phyloP scores from a whole-genome alignment of 2,113 vertebrate genomes.

The Oceanites oceanicus region DNA sequence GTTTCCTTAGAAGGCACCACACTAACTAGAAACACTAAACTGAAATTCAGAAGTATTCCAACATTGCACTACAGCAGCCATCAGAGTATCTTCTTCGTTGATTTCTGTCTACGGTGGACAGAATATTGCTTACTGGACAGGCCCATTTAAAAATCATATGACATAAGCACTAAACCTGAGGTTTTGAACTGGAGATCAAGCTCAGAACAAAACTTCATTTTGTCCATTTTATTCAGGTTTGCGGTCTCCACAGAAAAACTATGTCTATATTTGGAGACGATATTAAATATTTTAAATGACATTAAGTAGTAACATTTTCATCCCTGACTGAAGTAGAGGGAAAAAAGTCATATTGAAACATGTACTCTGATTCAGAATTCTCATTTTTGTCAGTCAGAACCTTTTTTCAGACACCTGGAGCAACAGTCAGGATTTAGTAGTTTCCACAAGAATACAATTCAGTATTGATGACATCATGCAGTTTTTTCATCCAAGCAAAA shows the following conservation, averaged over 20 bases:
- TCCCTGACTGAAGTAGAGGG: not conserved
- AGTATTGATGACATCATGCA: not conserved
- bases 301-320: not conserved
- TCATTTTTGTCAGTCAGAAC: not conserved
- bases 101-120: not conserved
- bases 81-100: not conserved
- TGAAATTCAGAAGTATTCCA: not conserved
- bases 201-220: not conserved
- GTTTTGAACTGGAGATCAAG: not conserved
- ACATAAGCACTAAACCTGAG: not conserved
- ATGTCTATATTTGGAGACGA: not conserved
- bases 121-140: not conserved
- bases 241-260: fast-evolving
- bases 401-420: not conserved
- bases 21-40: not conserved
- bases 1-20: not conserved
- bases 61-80: not conserved
- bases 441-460: not conserved
- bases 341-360: not conserved
- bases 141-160: not conserved
- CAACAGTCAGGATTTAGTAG: not conserved
- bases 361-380: not conserved
- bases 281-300: not conserved
- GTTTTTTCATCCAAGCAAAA: not conserved
- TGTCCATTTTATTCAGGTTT: not conserved